These are phyloP conservation scores for Euura lappo DNA, from an alignment of 1,140 invertebrate genomes.

Conservation along the genomic window DNA sequence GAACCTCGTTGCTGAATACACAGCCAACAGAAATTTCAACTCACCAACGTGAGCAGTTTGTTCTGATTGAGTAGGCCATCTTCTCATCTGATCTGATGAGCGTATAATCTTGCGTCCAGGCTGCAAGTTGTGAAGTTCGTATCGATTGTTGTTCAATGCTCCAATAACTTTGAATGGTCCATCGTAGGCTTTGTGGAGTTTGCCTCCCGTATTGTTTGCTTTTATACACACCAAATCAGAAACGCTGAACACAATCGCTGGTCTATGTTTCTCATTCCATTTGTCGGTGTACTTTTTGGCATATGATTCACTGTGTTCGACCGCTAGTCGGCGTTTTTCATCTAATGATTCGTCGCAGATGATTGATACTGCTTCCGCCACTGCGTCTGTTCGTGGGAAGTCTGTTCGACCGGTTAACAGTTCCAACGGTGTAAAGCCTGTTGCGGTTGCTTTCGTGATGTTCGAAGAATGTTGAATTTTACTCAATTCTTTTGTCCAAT, in stretches of 20 bases:
- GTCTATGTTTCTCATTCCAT: constrained; percentile 18
- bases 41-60: no score
- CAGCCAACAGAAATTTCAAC: no score
- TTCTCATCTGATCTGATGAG: no score
- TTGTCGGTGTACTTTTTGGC: constrained; percentile 12
- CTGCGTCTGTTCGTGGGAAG: background rate
- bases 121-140: background rate
- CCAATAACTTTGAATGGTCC: constrained; percentile 15
- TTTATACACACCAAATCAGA: background rate
- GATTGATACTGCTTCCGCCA: background rate
- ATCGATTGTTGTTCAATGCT: constrained; percentile 11
- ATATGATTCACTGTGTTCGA: constrained; percentile 11
- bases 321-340: background rate
- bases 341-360: background rate
- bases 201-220: constrained; percentile 10
- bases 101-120: no score
- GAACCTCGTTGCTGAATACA: no score
- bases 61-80: no score
- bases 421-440: background rate
- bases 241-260: constrained; percentile 9
- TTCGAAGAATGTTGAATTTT: background rate
- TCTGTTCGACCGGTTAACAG: constrained; percentile 1
- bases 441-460: background rate
- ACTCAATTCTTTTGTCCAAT: background rate
- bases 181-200: background rate